Conservation (phyloP, 2,888 invertebrate genomes). For the Caenorhabditis macrosperma region DNA sequence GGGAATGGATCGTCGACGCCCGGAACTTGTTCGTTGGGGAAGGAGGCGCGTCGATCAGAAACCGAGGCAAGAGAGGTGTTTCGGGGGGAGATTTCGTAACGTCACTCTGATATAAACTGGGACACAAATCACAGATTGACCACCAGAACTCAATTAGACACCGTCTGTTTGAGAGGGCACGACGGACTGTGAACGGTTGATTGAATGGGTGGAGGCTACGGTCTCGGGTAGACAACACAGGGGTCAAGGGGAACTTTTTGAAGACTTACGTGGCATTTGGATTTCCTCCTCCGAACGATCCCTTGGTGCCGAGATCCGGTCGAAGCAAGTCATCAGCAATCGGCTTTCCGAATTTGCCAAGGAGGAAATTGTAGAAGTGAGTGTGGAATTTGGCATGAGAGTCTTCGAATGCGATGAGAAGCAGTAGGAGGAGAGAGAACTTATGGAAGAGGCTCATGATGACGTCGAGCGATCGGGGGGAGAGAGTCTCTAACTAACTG, state of each 20-base stretch:
- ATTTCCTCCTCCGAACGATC: constrained; percentile 59
- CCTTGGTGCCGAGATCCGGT: constrained; percentile 52
- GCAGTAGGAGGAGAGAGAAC: background rate
- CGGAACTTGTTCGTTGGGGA: constrained; percentile 17
- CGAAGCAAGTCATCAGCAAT: constrained; percentile 57
- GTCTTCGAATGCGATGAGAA: background rate
- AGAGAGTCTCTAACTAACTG: constrained; percentile 9
- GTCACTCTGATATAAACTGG: constrained; percentile 11
- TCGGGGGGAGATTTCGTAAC: constrained; percentile 31
- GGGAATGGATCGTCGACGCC: background rate
- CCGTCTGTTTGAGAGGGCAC: too few species aligned
- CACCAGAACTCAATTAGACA: constrained; percentile 5
- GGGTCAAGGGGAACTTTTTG: background rate
- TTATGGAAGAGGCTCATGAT: background rate
- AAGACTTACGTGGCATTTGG: constrained; percentile 58
- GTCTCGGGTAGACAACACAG: constrained; percentile 6
- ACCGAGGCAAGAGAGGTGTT: constrained; percentile 14
- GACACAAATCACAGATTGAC: constrained; percentile 22
- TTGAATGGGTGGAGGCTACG: constrained; percentile 17
- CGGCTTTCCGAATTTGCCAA: constrained; percentile 57
- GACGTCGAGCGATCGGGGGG: too few species aligned
- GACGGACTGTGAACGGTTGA: background rate
- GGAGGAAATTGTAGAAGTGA: constrained; percentile 51
- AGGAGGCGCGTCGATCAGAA: constrained; percentile 26
- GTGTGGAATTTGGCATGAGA: constrained; percentile 45